Evolutionary conservation across 2,113 vertebrate species (phyloP), one percentile per base, ranked within the genome.

Genomic region (Scopus umbretta): DNA sequence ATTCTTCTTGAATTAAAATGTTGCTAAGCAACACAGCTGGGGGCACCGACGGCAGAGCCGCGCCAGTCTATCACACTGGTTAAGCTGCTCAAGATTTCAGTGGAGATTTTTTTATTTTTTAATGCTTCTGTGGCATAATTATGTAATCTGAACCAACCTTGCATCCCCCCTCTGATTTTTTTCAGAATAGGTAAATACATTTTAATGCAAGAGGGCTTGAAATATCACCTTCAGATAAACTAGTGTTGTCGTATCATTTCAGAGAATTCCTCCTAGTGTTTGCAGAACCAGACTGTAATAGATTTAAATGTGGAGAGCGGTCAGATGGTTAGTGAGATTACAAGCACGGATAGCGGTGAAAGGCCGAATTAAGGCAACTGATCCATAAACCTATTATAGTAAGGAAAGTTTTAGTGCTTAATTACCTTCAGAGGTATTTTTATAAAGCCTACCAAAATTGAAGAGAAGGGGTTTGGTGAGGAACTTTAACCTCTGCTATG

Each of bases 1-100:
- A 98, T 98, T 98, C 98, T 98, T 98, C 98, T 98, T 98, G 98
- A 98, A 98, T 99, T 99, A 98, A 98, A 98, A 98, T 98, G 98
- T 99, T 99, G 98, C 98, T 99, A 99, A 98, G 99, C 98, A 99
- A 99, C 99, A 98, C 98, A 98, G 98, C 98, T 98, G 98, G 98
- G 98, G 98, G 98, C 86, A 84, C 50, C 53, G 96, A 95, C 91
- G 98, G 96, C 96, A 98, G 97, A 97, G 95, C 96, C 25, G 96
- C 94, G 71, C 97, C 93, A 97, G 97, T 98, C 98, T 97, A 96
- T 98, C 98, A 98, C 98, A 97, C 95, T 96, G 98, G 96, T 98
- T 98, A 98, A 98, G 97, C 95, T 87, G 97, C 96, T 97, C 65
- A 62, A 98, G 97, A 97, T 96, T 96, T 96, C 87, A 80, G 61